Evolutionary conservation across 1,140 invertebrate species (phyloP).

Genomic region (Aphelinus certus): DNA sequence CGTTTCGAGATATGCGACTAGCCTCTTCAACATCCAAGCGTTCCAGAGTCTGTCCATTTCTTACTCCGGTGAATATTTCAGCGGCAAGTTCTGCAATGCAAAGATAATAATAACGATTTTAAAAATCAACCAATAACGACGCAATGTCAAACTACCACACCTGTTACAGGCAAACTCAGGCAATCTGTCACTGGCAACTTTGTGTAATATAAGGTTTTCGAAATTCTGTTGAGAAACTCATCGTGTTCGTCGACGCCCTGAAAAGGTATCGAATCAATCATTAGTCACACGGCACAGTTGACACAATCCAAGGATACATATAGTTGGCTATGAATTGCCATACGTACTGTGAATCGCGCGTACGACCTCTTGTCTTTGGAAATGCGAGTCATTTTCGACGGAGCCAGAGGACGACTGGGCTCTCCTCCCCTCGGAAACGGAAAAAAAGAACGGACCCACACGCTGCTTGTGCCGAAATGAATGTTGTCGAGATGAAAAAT

Average conservation of each 20-base stretch:
- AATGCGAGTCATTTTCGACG: conserved; percentile 52
- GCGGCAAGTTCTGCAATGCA: conserved; percentile 79
- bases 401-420: not conserved
- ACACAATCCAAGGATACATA: too few relatives aligned
- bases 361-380: conserved; percentile 51
- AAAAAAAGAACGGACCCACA: too few relatives aligned
- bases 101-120: conserved; percentile 40
- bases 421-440: conserved; percentile 1
- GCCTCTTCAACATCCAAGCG: conserved; percentile 83
- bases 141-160: conserved; percentile 61
- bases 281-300: too few relatives aligned
- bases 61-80: conserved; percentile 80
- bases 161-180: conserved; percentile 82
- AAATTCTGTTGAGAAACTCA: conserved; percentile 80
- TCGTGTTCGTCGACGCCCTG: conserved; percentile 76
- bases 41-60: conserved; percentile 77
- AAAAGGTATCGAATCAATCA: conserved; percentile 44
- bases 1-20: conserved; percentile 78
- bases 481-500: not conserved
- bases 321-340: too few relatives aligned
- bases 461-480: too few relatives aligned
- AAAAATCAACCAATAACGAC: not conserved
- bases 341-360: conserved; percentile 51
- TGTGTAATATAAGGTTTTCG: conserved; percentile 88
- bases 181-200: conserved; percentile 76